Evolutionary conservation across 1,140 invertebrate species (phyloP).

Genomic region (Phymastichus coffea): DNA sequence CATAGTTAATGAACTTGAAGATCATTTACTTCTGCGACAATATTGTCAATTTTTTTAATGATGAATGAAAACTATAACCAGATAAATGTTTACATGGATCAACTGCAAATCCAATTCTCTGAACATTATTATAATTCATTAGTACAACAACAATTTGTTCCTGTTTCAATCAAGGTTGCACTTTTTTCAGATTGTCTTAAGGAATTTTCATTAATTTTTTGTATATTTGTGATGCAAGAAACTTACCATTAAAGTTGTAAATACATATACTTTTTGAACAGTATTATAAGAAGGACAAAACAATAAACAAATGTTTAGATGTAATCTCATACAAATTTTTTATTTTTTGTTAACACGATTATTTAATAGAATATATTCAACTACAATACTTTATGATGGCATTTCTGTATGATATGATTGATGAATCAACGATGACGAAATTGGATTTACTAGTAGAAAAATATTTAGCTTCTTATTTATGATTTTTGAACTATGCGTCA

Average conservation of each 20-base stretch:
- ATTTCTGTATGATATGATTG: constrained; percentile 1
- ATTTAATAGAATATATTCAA: background rate
- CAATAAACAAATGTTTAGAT: background rate
- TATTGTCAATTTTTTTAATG: background rate
- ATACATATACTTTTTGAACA: no score
- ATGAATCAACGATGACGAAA: constrained; percentile 5
- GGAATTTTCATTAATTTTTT: background rate
- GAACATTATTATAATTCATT: constrained; percentile 1
- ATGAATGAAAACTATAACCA: background rate
- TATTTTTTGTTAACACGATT: background rate
- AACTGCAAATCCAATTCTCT: constrained; percentile 14
- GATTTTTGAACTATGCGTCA: background rate
- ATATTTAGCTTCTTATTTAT: constrained; percentile 15
- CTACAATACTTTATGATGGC: background rate
- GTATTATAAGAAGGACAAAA: background rate
- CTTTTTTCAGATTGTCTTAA: constrained; percentile 11
- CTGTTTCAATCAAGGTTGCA: constrained; percentile 18
- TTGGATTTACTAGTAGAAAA: constrained; percentile 20
- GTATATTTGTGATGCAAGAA: background rate
- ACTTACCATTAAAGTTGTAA: background rate
- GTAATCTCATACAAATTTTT: background rate
- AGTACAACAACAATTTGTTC: constrained; percentile 5
- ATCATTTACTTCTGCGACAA: background rate
- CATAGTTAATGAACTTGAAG: background rate
- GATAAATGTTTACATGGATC: constrained; percentile 7